Conservation (phyloP, 2,797 vertebrate genomes). For the Hoplostethus atlanticus region DNA sequence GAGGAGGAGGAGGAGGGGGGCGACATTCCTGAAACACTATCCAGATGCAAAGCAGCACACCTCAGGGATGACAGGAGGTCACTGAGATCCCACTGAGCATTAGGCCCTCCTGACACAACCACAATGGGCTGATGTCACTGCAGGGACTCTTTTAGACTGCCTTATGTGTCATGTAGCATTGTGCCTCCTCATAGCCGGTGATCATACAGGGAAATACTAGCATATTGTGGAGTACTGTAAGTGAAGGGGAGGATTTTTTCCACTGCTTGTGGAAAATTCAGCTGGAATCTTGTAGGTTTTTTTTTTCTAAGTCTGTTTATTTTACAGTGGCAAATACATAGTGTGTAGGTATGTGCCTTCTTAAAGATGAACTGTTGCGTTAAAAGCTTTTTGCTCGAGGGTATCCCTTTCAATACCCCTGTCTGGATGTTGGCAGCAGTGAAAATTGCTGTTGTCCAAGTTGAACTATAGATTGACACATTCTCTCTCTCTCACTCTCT, state of each 20-base stretch:
- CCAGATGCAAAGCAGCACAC: slow-evolving; percentile 84
- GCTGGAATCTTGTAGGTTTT: not conserved
- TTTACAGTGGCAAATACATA: slow-evolving; percentile 30
- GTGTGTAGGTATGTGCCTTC: slow-evolving; percentile 27
- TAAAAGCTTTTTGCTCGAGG: slow-evolving; percentile 66
- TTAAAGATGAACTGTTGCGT: slow-evolving; percentile 59
- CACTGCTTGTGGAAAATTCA: not conserved
- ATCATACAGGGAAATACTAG: slow-evolving; percentile 6
- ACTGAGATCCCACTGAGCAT: slow-evolving; percentile 73
- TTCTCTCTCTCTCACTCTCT: slow-evolving; percentile 3
- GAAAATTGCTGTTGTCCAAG: slow-evolving; percentile 29
- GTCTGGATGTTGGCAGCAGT: slow-evolving; percentile 64
- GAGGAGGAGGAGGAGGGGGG: slow-evolving; percentile 15
- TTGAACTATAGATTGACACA: slow-evolving; percentile 56
- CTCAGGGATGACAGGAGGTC: slow-evolving; percentile 82
- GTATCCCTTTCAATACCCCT: slow-evolving; percentile 53
- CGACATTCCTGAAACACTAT: slow-evolving; percentile 85
- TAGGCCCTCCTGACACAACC: slow-evolving; percentile 67
- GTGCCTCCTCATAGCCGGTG: slow-evolving; percentile 13
- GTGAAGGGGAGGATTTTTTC: not conserved
- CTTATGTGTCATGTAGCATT: slow-evolving; percentile 17
- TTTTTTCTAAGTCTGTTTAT: slow-evolving; percentile 6
- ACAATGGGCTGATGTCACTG: slow-evolving; percentile 82
- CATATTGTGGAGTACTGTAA: not conserved
- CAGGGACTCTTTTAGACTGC: slow-evolving; percentile 51